Conservation (phyloP, 2,797 vertebrate species). For the Dendrocincla fuliginosa region DNA sequence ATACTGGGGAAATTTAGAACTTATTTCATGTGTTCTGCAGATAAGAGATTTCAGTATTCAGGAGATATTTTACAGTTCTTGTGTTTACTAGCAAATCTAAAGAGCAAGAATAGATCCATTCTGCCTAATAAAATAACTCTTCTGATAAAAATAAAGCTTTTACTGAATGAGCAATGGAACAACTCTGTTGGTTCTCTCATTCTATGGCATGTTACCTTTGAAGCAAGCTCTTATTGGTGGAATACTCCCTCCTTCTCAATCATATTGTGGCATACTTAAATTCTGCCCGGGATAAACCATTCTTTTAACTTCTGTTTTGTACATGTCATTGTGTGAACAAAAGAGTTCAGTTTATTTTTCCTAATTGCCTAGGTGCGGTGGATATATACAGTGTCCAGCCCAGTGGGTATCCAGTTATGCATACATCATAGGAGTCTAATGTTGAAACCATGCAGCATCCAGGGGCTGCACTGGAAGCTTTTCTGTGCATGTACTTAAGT, state of each 20-base stretch:
- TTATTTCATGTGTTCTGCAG: not conserved
- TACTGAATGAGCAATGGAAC: not conserved
- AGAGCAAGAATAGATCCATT: not conserved
- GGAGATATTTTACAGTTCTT: not conserved
- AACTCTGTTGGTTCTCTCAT: accelerated
- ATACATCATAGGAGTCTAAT: not conserved
- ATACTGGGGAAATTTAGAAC: not conserved
- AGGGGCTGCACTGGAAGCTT: not conserved
- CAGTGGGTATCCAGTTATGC: not conserved
- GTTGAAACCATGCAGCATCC: not conserved
- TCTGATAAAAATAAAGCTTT: not conserved
- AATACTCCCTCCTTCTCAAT: not conserved
- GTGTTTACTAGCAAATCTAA: not conserved
- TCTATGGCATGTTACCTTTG: not conserved
- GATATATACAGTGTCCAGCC: not conserved
- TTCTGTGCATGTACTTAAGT: not conserved
- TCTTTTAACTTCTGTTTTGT: not conserved
- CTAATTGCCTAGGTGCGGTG: not conserved
- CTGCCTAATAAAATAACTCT: not conserved
- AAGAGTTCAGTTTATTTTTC: not conserved
- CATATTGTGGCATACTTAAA: not conserved
- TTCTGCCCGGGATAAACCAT: not conserved
- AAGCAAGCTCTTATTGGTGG: not conserved
- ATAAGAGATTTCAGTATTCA: not conserved
- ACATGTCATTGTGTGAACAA: not conserved